Base-by-base conservation (phyloP, 2,113 vertebrate genomes). In the Parotia lawesii region DNA sequence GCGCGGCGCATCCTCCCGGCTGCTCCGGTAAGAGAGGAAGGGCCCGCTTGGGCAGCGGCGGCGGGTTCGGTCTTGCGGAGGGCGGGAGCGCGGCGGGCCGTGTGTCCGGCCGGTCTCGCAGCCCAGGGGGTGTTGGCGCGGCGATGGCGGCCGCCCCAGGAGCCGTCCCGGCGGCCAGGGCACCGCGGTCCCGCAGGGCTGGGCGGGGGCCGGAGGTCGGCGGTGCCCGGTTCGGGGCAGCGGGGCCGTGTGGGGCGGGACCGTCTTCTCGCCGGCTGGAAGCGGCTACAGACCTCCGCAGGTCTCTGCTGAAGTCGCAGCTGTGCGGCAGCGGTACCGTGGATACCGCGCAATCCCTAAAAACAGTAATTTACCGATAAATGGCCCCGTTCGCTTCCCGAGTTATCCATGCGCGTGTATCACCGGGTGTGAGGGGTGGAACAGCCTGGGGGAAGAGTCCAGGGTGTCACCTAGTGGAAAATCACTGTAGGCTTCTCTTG, bases 301-400 rank as follows among this genome's bases (percentile, higher is more conserved):
- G 3, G 4, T 4, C 6, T 1, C 7, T 2, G 10, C 16, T 6
- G 1, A 4, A n/a, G 47, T 0, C 11, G 42, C 11, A 22, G 47
- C 16, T 11, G 0, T 14, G 33, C 11, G 56, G 74, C 13, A 15
- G 10, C 9, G 57, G 33, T 3, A 1, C 15, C 8, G 38, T 1
- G 17, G 54, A 0, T 5, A 3, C 2, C 21, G 6, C 33, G 56
- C 44, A 2, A 4, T 35, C 10, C 42, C n/a, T 6, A 1, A 25
- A 31, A 0, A 0, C 18, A 3, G 7, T 1, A 0, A 3, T 31
- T 69, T 10, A 2, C 6, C 12, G 4, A 0, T 15, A 8, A 28
- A 10, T 15, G 11, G 7, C 5, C 20, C 6, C 1, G 7, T 1
- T 31, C 18, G 3, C 22, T 77, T 29, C 38, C 7, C 23, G 56